Conservation (phyloP, 2,888 invertebrate genomes). For the Tanytarsus gracilentus region DNA sequence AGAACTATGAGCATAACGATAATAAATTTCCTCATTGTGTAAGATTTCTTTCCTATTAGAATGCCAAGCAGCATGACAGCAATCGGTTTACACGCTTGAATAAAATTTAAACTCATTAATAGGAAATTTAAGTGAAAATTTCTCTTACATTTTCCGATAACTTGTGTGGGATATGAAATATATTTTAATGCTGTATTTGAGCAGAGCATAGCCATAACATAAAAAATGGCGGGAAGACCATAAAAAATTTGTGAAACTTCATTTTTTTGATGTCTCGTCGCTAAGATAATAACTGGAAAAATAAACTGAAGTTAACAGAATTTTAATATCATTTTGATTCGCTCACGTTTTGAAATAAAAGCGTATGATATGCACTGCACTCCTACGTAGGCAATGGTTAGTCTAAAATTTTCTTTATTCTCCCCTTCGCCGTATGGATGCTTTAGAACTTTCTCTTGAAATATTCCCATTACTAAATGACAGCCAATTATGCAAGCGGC, state of each 20-base stretch:
- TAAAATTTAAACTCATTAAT: background rate
- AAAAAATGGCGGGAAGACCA: conserved; percentile 73
- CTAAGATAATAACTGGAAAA: background rate
- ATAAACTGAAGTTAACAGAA: background rate
- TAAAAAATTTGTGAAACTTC: conserved; percentile 70
- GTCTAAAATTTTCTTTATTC: conserved; percentile 73
- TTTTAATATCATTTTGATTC: conserved; percentile 25
- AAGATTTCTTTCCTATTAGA: conserved; percentile 1
- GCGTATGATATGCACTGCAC: conserved; percentile 84
- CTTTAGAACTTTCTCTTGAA: conserved; percentile 92
- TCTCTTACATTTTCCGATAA: conserved; percentile 70
- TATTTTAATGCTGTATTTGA: conserved; percentile 93
- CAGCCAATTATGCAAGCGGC: no score
- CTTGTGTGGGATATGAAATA: conserved; percentile 97
- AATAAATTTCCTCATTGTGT: background rate
- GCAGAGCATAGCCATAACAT: conserved; percentile 89
- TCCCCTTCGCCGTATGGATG: conserved; percentile 66
- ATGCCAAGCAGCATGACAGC: conserved; percentile 14
- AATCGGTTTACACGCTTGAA: conserved; percentile 18
- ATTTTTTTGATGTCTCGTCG: conserved; percentile 47
- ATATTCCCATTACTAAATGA: conserved; percentile 84
- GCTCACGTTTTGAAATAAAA: conserved; percentile 63
- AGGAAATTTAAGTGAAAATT: background rate
- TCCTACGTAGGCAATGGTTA: conserved; percentile 75
- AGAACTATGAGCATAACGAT: conserved; percentile 10